Evolutionary conservation across 1,140 invertebrate genomes (phyloP), one percentile per base, ranked within the genome.

Genomic region (Dendroctonus ponderosae): DNA sequence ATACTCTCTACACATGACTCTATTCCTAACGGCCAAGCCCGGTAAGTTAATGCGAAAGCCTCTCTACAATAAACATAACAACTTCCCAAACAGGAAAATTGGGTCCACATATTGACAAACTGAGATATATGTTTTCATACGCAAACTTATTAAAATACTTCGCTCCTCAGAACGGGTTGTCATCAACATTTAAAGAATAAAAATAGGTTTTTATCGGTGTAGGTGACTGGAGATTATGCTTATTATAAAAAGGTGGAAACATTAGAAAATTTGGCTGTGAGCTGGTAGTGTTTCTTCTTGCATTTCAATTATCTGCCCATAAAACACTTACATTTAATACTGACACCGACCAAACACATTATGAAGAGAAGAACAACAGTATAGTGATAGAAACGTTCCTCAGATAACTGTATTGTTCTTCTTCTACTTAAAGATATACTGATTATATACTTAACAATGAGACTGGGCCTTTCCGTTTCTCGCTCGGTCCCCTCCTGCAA

Each of bases 401-500:
- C 26, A 52, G 7, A 14, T 12, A 52, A 56, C 9, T 38, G 14
- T 56, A 38, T 40, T 37, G 8, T 40, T 56, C 40, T 9, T 38
- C 53, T 11, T 7, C 38, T 2, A 56, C 5, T 11, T 38, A 56
- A 39, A 38, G 53, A 15, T 3, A 11, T 12, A 14, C 9, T 12
- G 9, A 15, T 56, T 71, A 69, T 71, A 67, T 68, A 63, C 61
- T 70, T 72, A 75, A 66, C 71, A 71, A 56, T 72, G 75, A 61
- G 72, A 73, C 52, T 62, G 50, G 39, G 74, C 74, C 50, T 74
- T 74, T 67, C 76, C 77, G 68, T 78, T 79, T 38, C 71, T 73
- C 2, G 72, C 70, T 54, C 70, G 67, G 38, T 67, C 71, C 14
- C 58, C 70, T 63, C 37, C 44, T 41, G 77, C 75, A 65, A 74